A percentile compares a stretch with the other conserved stretches of the same genome.
These are phyloP conservation scores for Labroides dimidiatus DNA, from an alignment of 2,797 vertebrate species.

Conservation along the genomic window DNA sequence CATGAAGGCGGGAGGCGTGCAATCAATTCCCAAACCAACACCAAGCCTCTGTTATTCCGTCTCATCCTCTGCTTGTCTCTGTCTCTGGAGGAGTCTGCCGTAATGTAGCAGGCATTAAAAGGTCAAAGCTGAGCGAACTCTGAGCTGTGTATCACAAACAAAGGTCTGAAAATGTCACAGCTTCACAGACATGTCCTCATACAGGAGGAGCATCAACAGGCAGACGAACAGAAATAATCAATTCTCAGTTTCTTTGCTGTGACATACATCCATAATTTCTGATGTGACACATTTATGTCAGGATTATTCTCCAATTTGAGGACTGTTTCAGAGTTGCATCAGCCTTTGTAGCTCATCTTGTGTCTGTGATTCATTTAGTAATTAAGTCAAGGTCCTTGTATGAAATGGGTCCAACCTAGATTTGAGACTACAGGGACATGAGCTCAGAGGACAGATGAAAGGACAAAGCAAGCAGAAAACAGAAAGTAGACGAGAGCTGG, in stretches of 20 bases:
- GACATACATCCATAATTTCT: slow-evolving; percentile 43
- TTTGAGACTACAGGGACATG: slow-evolving; percentile 76
- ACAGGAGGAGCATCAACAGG: slow-evolving; percentile 31
- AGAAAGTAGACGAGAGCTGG: slow-evolving; percentile 22
- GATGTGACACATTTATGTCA: slow-evolving; percentile 15
- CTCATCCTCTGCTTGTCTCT: slow-evolving; percentile 41
- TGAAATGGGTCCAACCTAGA: slow-evolving; percentile 79
- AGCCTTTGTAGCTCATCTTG: slow-evolving; percentile 39
- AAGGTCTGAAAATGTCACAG: slow-evolving; percentile 71
- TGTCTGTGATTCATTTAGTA: slow-evolving; percentile 48
- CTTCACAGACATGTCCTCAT: slow-evolving; percentile 42
- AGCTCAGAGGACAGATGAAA: slow-evolving; percentile 76
- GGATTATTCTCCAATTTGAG: slow-evolving; percentile 14
- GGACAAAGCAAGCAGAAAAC: slow-evolving; percentile 64
- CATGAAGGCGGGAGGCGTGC: slow-evolving; percentile 32
- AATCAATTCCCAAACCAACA: slow-evolving; percentile 59
- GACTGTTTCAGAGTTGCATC: slow-evolving; percentile 37
- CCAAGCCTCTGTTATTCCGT: slow-evolving; percentile 32
- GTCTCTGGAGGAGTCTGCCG: slow-evolving; percentile 39
- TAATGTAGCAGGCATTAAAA: slow-evolving; percentile 63
- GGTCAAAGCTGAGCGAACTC: slow-evolving; percentile 70
- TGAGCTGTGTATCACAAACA: slow-evolving; percentile 53
- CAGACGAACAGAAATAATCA: slow-evolving; percentile 39
- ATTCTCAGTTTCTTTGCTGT: slow-evolving; percentile 6
- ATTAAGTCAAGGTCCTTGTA: slow-evolving; percentile 53